phyloP scores from a whole-genome alignment of 1,140 invertebrate species.

The Heliconius hermathena region DNA sequence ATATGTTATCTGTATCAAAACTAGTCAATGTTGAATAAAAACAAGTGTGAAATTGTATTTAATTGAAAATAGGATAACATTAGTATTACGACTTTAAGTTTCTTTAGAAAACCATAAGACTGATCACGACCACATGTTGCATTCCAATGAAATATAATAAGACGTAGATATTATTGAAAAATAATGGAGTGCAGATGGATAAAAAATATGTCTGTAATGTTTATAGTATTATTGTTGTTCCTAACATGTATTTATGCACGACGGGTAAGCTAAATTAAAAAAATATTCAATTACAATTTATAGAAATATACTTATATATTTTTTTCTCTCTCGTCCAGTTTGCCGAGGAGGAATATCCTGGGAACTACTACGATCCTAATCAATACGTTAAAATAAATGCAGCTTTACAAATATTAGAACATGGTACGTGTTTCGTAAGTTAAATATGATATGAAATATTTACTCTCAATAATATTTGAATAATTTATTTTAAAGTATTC shows the following conservation, averaged over 20 bases:
- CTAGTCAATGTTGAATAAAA: not conserved
- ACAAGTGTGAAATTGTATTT: conserved; percentile 8
- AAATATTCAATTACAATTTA: conserved; percentile 4
- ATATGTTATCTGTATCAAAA: not conserved
- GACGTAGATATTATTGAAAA: not conserved
- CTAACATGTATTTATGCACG: conserved; percentile 50
- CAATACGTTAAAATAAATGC: conserved; percentile 56
- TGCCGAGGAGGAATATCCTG: conserved; percentile 54
- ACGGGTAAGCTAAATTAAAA: conserved; percentile 46
- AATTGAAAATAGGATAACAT: conserved; percentile 1
- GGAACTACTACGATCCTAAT: conserved; percentile 49
- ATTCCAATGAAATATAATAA: conserved; percentile 13
- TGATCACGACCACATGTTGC: conserved; percentile 11
- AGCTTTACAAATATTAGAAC: conserved; percentile 58
- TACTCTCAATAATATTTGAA: too few species aligned
- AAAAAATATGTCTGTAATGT: conserved; percentile 30
- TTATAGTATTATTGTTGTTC: conserved; percentile 31
- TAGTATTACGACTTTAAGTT: not conserved
- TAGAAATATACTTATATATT: not conserved
- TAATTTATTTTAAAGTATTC: not conserved
- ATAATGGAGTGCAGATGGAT: conserved; percentile 1
- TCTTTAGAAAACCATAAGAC: conserved; percentile 14
- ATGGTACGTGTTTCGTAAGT: conserved; percentile 50
- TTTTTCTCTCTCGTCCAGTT: conserved; percentile 44
- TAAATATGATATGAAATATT: not conserved